Conservation (phyloP, 1,140 invertebrate species). For the Triops cancriformis region DNA sequence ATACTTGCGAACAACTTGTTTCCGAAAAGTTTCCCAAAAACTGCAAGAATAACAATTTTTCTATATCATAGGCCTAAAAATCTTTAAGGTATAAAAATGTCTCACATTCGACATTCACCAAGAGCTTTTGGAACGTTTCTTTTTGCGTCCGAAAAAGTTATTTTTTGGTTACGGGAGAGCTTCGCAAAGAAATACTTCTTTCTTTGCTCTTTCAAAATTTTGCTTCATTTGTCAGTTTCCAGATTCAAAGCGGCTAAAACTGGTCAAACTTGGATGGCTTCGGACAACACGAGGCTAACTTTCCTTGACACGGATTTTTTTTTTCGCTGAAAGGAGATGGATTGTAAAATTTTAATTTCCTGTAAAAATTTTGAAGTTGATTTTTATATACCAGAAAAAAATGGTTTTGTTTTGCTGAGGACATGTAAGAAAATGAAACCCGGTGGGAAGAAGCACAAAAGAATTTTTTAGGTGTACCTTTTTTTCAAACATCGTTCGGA, state of each 20-base stretch:
- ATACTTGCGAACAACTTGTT: no score
- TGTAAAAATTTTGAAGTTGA: background rate
- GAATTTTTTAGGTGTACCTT: background rate
- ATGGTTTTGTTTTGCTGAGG: background rate
- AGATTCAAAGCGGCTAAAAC: conserved; percentile 4
- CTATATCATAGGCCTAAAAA: background rate
- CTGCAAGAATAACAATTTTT: background rate
- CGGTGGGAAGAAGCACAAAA: background rate
- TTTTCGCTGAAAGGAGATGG: conserved; percentile 9
- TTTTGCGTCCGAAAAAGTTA: background rate
- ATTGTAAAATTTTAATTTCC: background rate
- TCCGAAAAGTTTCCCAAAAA: no score
- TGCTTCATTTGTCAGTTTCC: background rate
- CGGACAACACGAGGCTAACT: conserved; percentile 12
- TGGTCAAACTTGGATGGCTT: conserved; percentile 13
- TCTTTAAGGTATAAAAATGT: background rate
- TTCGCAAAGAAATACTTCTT: no score
- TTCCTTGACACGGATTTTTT: conserved; percentile 5
- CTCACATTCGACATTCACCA: background rate
- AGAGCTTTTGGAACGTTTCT: background rate
- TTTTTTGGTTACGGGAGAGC: background rate
- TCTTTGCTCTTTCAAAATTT: background rate
- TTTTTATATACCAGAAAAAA: background rate
- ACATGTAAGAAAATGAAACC: conserved; percentile 1
- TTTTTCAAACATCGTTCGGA: background rate